These are phyloP conservation scores for Phalloptychus januarius DNA, from an alignment of 2,797 vertebrate species.

Conservation along the genomic window DNA sequence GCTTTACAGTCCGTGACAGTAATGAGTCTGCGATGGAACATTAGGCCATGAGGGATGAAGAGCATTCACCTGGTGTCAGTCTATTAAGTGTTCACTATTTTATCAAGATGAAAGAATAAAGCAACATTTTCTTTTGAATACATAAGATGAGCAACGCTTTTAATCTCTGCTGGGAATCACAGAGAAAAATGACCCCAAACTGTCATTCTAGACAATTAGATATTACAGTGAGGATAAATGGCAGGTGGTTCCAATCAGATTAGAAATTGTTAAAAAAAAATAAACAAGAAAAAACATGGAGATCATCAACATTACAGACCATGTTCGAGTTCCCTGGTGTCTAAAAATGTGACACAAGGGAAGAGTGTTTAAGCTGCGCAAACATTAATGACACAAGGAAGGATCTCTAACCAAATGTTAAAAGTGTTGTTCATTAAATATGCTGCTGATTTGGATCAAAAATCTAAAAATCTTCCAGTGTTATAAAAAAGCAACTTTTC, in stretches of 20 bases:
- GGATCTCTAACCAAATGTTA: neutral
- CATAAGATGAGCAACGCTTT: conserved; percentile 11
- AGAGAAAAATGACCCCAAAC: conserved; percentile 18
- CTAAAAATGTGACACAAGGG: neutral
- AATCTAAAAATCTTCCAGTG: neutral
- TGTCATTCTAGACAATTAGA: conserved; percentile 35
- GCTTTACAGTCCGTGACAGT: conserved; percentile 22
- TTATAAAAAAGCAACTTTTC: neutral
- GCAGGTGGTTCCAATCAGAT: conserved; percentile 26
- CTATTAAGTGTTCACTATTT: conserved; percentile 39
- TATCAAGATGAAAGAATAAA: conserved; percentile 11
- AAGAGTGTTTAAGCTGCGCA: neutral
- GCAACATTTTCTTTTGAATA: neutral
- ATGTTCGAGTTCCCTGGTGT: conserved; percentile 1
- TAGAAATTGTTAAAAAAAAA: conserved; percentile 13
- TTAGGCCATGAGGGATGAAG: conserved; percentile 45
- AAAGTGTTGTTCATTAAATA: neutral
- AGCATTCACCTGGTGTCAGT: conserved; percentile 29
- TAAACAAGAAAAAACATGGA: neutral
- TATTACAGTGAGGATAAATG: neutral
- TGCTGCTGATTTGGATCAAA: neutral
- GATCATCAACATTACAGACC: conserved; percentile 17
- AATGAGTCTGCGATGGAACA: conserved; percentile 45
- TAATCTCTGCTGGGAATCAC: conserved; percentile 14
- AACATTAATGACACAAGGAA: neutral